phyloP scores from a whole-genome alignment of 2,888 invertebrate species.

The Oxyteleia sp. region DNA sequence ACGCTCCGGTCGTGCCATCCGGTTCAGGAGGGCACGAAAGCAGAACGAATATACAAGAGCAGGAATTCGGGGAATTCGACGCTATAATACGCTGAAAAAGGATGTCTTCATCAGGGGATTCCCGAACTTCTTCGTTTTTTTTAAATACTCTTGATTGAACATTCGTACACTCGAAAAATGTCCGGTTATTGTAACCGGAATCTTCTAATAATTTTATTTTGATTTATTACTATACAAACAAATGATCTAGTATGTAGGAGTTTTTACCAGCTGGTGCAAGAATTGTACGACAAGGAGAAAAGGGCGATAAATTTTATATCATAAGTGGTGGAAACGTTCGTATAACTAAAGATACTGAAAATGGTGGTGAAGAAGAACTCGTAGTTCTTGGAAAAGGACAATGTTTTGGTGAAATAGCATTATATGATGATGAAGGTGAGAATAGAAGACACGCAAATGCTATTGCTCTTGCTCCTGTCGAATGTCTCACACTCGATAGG shows the following conservation, averaged over 20 bases:
- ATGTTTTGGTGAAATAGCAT: slow-evolving; percentile 96
- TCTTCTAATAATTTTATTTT: no score
- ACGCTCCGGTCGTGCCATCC: slow-evolving; percentile 80
- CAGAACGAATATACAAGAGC: slow-evolving; percentile 51
- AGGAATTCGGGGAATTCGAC: slow-evolving; percentile 79
- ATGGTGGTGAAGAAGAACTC: slow-evolving; percentile 89
- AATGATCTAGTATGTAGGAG: slow-evolving; percentile 89
- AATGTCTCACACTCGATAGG: slow-evolving; percentile 95
- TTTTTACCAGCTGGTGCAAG: slow-evolving; percentile 93
- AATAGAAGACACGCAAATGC: slow-evolving; percentile 94
- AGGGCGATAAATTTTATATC: slow-evolving; percentile 96
- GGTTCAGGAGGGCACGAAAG: slow-evolving; percentile 77
- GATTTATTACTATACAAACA: no score
- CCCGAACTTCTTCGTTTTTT: slow-evolving; percentile 32
- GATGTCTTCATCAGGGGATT: slow-evolving; percentile 59
- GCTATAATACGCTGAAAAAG: slow-evolving; percentile 38
- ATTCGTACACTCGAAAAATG: no score
- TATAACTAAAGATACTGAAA: slow-evolving; percentile 91
- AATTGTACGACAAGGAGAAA: slow-evolving; percentile 95
- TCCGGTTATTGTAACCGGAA: no score
- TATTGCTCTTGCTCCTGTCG: slow-evolving; percentile 94
- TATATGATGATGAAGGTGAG: slow-evolving; percentile 92
- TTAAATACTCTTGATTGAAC: neutral
- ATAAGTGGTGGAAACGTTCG: slow-evolving; percentile 94
- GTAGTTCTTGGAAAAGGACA: slow-evolving; percentile 93